Conservation (phyloP, 2,113 vertebrate species). For the Podocnemis expansa region DNA sequence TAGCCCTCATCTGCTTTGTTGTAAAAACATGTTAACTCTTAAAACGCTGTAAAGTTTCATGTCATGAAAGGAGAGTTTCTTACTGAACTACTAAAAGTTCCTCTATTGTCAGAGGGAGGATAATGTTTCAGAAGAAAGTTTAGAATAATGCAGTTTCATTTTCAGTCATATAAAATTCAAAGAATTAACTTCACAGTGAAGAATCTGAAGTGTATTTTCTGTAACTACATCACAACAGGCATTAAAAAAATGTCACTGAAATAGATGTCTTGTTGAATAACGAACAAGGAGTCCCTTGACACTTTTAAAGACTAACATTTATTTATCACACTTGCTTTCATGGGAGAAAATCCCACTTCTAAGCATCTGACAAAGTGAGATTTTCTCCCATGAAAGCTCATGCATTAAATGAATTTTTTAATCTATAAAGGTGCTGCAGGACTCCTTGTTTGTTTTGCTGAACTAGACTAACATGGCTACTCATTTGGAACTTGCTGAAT, state of each 20-base stretch:
- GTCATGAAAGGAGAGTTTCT: constrained; percentile 19
- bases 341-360: no score
- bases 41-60: neutral
- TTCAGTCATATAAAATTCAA: neutral
- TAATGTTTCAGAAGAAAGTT: neutral
- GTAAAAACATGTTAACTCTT: neutral
- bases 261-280: neutral
- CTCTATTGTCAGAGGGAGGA: neutral
- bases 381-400: no score
- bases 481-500: no score
- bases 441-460: no score
- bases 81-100: constrained; percentile 12
- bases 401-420: no score
- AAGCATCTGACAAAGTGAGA: no score
- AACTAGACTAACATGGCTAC: no score
- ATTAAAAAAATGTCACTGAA: neutral
- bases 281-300: no score
- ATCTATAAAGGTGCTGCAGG: no score
- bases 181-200: neutral
- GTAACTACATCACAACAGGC: neutral
- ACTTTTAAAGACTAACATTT: no score
- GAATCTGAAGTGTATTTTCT: neutral
- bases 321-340: no score
- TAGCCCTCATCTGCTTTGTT: neutral
- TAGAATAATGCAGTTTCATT: constrained; percentile 3